Evolutionary conservation across 2,113 vertebrate genomes (phyloP).

Genomic region (Spea multiplicata): DNA sequence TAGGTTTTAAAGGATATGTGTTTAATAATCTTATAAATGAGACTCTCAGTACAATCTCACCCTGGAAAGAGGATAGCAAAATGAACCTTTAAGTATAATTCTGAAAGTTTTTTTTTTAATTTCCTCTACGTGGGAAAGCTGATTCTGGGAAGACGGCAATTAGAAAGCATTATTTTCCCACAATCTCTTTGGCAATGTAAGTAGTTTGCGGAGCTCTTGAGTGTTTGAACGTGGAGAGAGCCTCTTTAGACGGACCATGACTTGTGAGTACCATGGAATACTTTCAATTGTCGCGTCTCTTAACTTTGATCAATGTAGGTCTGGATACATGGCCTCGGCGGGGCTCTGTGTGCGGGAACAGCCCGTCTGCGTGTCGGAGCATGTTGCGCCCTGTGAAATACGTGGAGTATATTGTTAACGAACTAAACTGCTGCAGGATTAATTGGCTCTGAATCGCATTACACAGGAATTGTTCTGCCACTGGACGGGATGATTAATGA

Average conservation of each 20-base stretch:
- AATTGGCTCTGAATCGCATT: slow-evolving; percentile 41
- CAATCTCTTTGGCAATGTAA: slow-evolving; percentile 17
- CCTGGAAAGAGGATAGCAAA: too few species aligned
- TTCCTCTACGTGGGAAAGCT: too few species aligned
- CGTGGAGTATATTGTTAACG: slow-evolving; percentile 23
- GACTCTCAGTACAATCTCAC: too few species aligned
- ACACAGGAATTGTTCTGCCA: slow-evolving; percentile 27
- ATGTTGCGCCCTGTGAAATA: slow-evolving; percentile 26
- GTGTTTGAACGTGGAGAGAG: slow-evolving; percentile 26
- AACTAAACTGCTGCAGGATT: slow-evolving; percentile 23
- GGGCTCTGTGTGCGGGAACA: slow-evolving; percentile 28
- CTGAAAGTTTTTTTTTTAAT: too few species aligned
- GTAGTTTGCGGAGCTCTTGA: slow-evolving; percentile 14
- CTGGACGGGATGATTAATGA: slow-evolving; percentile 38
- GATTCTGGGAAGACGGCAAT: not conserved
- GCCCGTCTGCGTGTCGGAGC: slow-evolving; percentile 19
- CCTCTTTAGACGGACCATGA: slow-evolving; percentile 18
- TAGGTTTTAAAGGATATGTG: too few species aligned
- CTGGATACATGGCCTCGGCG: slow-evolving; percentile 3
- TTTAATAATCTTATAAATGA: too few species aligned
- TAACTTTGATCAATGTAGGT: slow-evolving; percentile 22
- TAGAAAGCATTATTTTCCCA: not conserved
- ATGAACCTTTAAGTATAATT: too few species aligned
- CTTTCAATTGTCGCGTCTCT: not conserved
- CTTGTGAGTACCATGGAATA: slow-evolving; percentile 17